Evolutionary conservation across 2,888 invertebrate genomes (phyloP).

Genomic region (Poecilobothrus nobilitatus): DNA sequence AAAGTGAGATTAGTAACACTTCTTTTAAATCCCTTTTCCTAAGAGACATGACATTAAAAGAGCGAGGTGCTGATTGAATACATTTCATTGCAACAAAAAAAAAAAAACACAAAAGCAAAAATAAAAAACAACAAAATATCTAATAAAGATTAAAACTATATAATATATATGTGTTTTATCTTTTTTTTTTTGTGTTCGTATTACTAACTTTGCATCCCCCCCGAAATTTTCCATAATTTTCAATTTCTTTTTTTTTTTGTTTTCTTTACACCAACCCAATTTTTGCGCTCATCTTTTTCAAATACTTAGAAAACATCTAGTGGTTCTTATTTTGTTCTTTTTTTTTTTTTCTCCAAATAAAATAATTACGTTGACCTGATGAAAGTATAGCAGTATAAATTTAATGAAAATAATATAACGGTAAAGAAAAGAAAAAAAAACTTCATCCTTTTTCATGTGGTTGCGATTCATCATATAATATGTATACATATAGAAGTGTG

Average conservation of each 20-base stretch:
- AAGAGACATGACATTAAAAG: neutral
- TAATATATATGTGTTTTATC: too few relatives aligned
- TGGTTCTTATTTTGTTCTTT: neutral
- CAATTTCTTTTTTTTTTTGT: too few relatives aligned
- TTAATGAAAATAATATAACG: neutral
- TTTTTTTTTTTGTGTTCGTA: neutral
- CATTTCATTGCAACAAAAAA: neutral
- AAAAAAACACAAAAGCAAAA: neutral
- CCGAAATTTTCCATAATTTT: neutral
- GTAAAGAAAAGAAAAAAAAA: neutral
- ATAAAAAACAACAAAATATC: neutral
- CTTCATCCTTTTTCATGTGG: neutral
- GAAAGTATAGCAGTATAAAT: neutral
- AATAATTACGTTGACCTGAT: conserved; percentile 9
- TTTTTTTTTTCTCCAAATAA: neutral
- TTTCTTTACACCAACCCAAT: neutral
- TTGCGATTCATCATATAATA: neutral
- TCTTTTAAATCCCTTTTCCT: conserved; percentile 5
- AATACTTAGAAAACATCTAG: too few relatives aligned
- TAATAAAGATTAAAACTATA: conserved; percentile 10
- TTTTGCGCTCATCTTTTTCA: neutral
- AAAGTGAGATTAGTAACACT: conserved; percentile 10
- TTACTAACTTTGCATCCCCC: neutral
- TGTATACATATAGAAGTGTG: too few relatives aligned
- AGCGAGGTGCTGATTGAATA: neutral